These are phyloP conservation scores for Phaenicophaeus curvirostris DNA, from an alignment of 2,797 vertebrate genomes.

Conservation along the genomic window DNA sequence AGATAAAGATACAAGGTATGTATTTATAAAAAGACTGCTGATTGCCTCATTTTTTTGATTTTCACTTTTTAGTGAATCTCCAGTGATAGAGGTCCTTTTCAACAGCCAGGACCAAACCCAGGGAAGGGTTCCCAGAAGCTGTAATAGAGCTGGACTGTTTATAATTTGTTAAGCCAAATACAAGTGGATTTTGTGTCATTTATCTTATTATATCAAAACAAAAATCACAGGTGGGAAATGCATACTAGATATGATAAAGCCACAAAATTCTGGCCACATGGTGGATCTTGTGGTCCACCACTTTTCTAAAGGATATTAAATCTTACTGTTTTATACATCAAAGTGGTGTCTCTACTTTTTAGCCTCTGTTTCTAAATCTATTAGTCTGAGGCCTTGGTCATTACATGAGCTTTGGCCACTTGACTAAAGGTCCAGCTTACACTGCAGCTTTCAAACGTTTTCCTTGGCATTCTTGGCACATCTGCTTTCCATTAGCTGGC, in stretches of 20 bases:
- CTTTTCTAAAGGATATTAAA: neutral
- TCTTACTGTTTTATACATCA: neutral
- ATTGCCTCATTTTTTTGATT: neutral
- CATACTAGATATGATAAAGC: neutral
- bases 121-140: neutral
- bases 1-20: neutral
- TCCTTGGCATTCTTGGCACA: constrained; percentile 53
- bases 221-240: neutral
- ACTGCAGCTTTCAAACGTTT: constrained; percentile 24
- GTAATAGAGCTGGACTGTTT: neutral
- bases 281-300: neutral
- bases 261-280: neutral
- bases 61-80: neutral
- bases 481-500: constrained; percentile 72
- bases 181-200: neutral
- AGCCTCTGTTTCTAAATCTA: neutral
- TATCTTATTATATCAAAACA: neutral
- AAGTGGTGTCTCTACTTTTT: neutral
- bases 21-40: neutral
- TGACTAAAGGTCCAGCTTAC: constrained; percentile 27
- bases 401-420: neutral
- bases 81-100: neutral
- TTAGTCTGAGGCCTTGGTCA: neutral
- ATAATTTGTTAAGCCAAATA: neutral
- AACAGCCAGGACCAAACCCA: neutral